Evolutionary conservation across 2,888 invertebrate species (phyloP), one percentile per base, ranked within the genome.

Genomic region (Abrostola tripartita): DNA sequence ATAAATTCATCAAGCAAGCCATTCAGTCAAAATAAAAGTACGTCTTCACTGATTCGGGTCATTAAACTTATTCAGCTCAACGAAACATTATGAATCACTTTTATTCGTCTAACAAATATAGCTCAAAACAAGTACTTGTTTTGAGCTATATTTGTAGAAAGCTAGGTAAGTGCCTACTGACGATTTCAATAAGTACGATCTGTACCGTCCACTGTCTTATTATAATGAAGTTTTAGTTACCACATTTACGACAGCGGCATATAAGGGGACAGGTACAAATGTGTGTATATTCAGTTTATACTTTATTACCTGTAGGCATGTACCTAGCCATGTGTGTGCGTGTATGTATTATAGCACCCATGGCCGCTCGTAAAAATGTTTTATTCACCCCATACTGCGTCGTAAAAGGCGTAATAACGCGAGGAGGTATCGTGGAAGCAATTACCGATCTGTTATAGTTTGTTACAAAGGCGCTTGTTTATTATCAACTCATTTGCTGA

Each of bases 371-470:
- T 94, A 94, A 94, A 94, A 93, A 94, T 94, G 94, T 93, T 94
- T 94, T 94, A 94, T 94, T 93, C 93, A 91, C 93, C 94, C 94
- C 93, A 93, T 94, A 93, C 94, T 93, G 92, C 92, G 90, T 94
- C 94, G 94, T 94, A 93, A 94, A 94, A 93, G 93, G 90, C 92
- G 94, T 94, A 94, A 94, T 94, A 94, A 94, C 93, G 93, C 90
- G 90, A 92, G 93, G 88, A 94, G 94, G 94, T 92, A 94, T 93
- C 93, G 94, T 92, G 91, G 92, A 93, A 93, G 93, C 94, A 94
- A 94, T 94, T 94, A 94, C 94, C 88, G 92, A 94, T 94, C 94
- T 94, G 94, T 94, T 94, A 94, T 94, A 94, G 94, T 94, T 94
- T 94, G 94, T 94, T 92, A 94, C 94, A 93, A 94, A 92, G 92